These are phyloP conservation scores for Branchipolynoe longqiensis DNA, from an alignment of 2,888 invertebrate genomes.

Conservation along the genomic window DNA sequence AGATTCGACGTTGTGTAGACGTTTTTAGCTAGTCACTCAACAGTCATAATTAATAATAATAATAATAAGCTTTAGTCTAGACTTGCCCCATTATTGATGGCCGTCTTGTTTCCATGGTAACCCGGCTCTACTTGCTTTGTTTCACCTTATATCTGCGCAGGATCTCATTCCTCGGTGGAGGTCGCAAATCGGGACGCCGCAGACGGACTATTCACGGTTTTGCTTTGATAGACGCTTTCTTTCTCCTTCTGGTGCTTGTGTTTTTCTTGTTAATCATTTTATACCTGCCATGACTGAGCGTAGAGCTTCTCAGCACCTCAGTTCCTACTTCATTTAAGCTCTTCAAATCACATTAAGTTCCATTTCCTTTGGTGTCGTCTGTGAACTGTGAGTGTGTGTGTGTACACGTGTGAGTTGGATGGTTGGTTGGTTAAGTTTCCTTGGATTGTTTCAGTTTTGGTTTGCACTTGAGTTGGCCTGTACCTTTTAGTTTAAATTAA, in stretches of 20 bases:
- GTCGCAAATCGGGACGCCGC: neutral
- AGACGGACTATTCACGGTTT: neutral
- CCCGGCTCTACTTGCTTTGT: neutral
- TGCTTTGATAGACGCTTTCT: slow-evolving; percentile 2
- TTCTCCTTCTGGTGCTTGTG: neutral
- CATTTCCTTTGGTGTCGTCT: too few relatives aligned
- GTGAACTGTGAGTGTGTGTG: too few relatives aligned
- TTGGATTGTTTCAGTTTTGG: slow-evolving; percentile 3
- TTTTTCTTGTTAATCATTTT: slow-evolving; percentile 7
- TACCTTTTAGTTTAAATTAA: slow-evolving; percentile 29
- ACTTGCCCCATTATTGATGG: too few relatives aligned
- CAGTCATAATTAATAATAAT: too few relatives aligned
- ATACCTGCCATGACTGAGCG: neutral
- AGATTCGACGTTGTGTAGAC: too few relatives aligned
- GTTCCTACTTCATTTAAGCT: too few relatives aligned
- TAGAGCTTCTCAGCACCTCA: too few relatives aligned
- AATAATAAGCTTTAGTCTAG: too few relatives aligned
- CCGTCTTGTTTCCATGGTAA: neutral
- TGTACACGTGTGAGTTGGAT: too few relatives aligned
- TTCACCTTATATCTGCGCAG: neutral
- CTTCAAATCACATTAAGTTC: too few relatives aligned
- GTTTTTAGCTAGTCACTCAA: too few relatives aligned
- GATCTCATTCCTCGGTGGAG: neutral
- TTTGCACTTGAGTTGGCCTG: slow-evolving; percentile 22
- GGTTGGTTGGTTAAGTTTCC: too few relatives aligned